phyloP scores from a whole-genome alignment of 2,888 invertebrate genomes.

The Limenitis camilla region DNA sequence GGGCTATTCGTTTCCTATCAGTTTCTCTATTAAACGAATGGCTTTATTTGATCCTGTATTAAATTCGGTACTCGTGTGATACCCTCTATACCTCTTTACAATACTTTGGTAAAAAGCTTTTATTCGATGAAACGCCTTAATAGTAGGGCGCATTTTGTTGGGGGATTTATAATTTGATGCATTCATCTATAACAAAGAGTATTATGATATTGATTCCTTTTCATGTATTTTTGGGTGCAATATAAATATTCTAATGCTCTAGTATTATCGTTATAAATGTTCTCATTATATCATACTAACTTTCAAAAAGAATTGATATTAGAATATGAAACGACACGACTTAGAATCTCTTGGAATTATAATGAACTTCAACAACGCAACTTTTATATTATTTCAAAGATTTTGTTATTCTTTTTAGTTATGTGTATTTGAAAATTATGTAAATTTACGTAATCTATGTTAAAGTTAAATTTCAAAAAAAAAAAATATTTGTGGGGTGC shows the following conservation, averaged over 20 bases:
- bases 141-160: slow-evolving; percentile 19
- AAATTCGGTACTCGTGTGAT: slow-evolving; percentile 5
- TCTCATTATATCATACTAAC: too few relatives aligned
- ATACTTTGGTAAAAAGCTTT: slow-evolving; percentile 50
- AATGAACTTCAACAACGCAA: too few relatives aligned
- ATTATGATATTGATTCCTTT: slow-evolving; percentile 8
- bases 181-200: slow-evolving; percentile 9
- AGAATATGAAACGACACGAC: too few relatives aligned
- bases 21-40: neutral
- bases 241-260: neutral
- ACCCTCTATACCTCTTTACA: slow-evolving; percentile 40
- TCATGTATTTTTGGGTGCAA: neutral
- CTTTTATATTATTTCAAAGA: too few relatives aligned
- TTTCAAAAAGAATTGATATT: too few relatives aligned
- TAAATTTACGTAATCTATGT: too few relatives aligned
- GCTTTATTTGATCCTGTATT: neutral
- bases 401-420: too few relatives aligned
- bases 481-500: too few relatives aligned
- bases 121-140: slow-evolving; percentile 39
- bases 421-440: too few relatives aligned
- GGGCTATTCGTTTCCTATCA: neutral
- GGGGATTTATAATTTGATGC: slow-evolving; percentile 16
- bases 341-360: too few relatives aligned
- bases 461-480: too few relatives aligned
- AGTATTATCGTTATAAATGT: neutral